Evolutionary conservation across 2,113 vertebrate genomes (phyloP).

Genomic region (Tauraco erythrolophus): DNA sequence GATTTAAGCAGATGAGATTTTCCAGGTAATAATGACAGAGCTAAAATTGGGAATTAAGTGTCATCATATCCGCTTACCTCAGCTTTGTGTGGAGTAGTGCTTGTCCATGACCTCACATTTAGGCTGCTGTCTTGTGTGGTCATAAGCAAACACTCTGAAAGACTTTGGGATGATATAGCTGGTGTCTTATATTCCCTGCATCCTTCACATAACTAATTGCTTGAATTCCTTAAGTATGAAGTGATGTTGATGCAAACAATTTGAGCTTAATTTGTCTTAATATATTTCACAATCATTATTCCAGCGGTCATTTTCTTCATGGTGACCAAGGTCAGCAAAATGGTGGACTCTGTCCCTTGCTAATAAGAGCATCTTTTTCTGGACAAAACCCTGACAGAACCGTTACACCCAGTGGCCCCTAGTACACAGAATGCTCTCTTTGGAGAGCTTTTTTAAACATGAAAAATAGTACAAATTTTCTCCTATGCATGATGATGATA

Average conservation of each 20-base stretch:
- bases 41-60: not conserved
- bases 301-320: not conserved
- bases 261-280: not conserved
- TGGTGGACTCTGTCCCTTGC: not conserved
- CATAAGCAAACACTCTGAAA: not conserved
- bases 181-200: not conserved
- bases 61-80: not conserved
- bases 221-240: not conserved
- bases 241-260: not conserved
- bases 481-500: not conserved
- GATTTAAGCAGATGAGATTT: not conserved
- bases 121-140: not conserved
- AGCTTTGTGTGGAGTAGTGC: not conserved
- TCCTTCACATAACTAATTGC: not conserved
- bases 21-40: not conserved
- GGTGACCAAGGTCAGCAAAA: not conserved
- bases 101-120: not conserved
- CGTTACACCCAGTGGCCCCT: rapidly evolving
- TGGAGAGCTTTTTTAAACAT: not conserved
- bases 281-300: not conserved
- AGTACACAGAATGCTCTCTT: not conserved
- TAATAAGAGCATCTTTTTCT: not conserved
- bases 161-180: not conserved
- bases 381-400: not conserved
- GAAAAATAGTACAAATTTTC: not conserved